phyloP scores from a whole-genome alignment of 2,113 vertebrate species.

The Astur gentilis region DNA sequence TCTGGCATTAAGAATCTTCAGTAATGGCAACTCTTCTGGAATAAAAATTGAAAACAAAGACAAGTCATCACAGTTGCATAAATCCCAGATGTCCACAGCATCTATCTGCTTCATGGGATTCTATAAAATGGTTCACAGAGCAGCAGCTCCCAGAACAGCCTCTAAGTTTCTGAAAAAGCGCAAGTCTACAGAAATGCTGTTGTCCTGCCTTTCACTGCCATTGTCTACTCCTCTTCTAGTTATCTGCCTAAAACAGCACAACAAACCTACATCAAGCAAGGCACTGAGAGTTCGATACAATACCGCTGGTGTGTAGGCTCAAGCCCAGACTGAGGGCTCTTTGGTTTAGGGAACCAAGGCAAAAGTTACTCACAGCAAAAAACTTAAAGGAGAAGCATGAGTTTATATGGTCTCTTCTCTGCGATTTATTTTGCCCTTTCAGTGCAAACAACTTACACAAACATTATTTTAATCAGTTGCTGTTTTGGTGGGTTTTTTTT shows the following conservation, averaged over 20 bases:
- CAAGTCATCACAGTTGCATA: neutral
- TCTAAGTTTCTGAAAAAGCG: neutral
- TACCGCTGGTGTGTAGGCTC: neutral
- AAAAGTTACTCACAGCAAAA: neutral
- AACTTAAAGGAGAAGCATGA: neutral
- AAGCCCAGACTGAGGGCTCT: neutral
- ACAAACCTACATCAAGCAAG: neutral
- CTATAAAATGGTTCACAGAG: neutral
- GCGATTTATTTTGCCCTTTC: neutral
- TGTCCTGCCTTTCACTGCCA: neutral
- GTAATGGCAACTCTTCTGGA: slow-evolving; percentile 7
- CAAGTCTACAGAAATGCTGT: neutral
- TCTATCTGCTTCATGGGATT: neutral
- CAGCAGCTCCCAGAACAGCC: neutral
- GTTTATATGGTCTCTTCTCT: neutral
- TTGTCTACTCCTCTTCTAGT: neutral
- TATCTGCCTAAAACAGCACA: neutral
- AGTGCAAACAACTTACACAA: neutral
- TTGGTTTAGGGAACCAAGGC: neutral
- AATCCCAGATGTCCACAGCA: neutral
- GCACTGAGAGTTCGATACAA: neutral
- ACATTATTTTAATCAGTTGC: neutral
- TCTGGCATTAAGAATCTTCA: neutral
- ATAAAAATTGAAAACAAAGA: neutral
- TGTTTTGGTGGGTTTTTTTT: too few species aligned